Evolutionary conservation across 92 coral and sea anemone species (phyloP).

Genomic region (Chrysogorgia sp.): DNA sequence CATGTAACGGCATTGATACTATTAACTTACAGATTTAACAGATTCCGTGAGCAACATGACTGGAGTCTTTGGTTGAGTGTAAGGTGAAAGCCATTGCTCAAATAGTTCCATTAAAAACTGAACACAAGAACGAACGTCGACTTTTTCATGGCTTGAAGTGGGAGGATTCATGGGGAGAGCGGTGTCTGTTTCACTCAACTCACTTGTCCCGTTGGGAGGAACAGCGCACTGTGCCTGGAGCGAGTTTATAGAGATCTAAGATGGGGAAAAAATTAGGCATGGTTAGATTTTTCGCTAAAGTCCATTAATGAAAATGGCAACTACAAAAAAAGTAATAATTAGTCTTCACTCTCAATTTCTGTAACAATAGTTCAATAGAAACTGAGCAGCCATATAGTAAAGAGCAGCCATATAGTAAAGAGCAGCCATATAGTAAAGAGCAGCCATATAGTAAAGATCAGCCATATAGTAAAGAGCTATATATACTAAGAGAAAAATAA

Average conservation of each 20-base stretch:
- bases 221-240: constrained; percentile 84
- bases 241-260: constrained; percentile 73
- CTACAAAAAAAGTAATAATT: not conserved
- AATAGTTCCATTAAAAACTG: constrained; percentile 94
- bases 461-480: too few relatives aligned
- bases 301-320: not conserved
- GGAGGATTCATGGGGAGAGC: constrained; percentile 72
- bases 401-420: too few relatives aligned
- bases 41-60: constrained; percentile 92
- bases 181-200: constrained; percentile 75
- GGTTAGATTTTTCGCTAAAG: not conserved
- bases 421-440: too few relatives aligned
- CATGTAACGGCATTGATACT: not conserved
- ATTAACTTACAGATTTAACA: constrained; percentile 94
- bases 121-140: constrained; percentile 92
- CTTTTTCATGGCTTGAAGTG: constrained; percentile 82
- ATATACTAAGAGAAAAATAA: too few relatives aligned
- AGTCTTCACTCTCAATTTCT: not conserved
- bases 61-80: constrained; percentile 94
- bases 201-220: constrained; percentile 75
- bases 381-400: not conserved
- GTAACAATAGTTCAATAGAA: not conserved
- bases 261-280: not conserved
- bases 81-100: constrained; percentile 99
- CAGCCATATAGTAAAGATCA: too few relatives aligned